phyloP scores from a whole-genome alignment of 2,113 vertebrate genomes.

The Paramormyrops kingsleyae region DNA sequence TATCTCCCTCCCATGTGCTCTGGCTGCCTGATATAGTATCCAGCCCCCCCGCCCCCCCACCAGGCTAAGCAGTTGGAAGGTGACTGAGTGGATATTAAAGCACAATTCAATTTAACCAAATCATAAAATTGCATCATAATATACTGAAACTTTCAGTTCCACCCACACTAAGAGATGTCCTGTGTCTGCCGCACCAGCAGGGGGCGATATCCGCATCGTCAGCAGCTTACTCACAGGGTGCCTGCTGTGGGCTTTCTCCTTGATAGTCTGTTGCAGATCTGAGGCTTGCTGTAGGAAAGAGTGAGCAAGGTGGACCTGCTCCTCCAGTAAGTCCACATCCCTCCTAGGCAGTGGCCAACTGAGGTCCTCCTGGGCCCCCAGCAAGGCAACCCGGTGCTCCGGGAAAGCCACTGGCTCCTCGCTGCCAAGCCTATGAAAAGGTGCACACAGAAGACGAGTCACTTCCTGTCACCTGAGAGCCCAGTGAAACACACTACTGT shows the following conservation, averaged over 20 bases:
- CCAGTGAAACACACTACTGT: neutral
- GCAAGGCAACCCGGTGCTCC: slow-evolving; percentile 57
- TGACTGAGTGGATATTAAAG: neutral
- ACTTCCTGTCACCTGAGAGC: neutral
- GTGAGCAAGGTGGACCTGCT: slow-evolving; percentile 61
- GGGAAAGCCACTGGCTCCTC: slow-evolving; percentile 56
- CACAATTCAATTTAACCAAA: neutral
- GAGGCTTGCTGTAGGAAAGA: slow-evolving; percentile 61
- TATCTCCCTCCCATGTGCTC: neutral
- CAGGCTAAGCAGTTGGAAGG: neutral
- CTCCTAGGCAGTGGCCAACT: slow-evolving; percentile 64
- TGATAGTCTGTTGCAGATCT: slow-evolving; percentile 53
- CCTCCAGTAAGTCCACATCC: slow-evolving; percentile 62
- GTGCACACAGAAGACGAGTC: neutral
- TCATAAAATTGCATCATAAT: neutral
- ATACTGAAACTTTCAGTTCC: neutral
- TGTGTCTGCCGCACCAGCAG: neutral
- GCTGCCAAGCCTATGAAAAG: slow-evolving; percentile 52
- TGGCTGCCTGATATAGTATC: neutral
- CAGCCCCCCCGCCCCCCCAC: neutral
- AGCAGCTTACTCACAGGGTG: neutral
- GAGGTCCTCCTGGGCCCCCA: slow-evolving; percentile 54
- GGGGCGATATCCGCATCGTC: neutral
- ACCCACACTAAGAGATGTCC: neutral
- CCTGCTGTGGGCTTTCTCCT: neutral